Conservation (phyloP, 1,140 invertebrate species). For the Platyscapa corneri region DNA sequence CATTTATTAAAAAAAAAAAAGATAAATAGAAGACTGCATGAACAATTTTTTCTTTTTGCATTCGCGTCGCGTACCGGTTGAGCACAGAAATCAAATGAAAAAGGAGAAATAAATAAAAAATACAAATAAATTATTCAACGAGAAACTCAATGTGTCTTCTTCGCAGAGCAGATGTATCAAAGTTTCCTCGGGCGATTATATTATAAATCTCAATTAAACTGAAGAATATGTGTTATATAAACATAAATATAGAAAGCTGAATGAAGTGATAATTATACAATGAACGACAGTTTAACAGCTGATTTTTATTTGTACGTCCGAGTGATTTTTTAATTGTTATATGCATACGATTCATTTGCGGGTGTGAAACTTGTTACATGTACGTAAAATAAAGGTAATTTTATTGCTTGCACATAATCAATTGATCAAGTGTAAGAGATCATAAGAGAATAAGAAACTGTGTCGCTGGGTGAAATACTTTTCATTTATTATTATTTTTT, state of each 20-base stretch:
- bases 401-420: neutral
- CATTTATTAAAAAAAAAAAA: constrained; percentile 21
- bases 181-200: constrained; percentile 38
- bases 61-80: constrained; percentile 45
- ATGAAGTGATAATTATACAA: constrained; percentile 22
- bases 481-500: neutral
- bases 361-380: constrained; percentile 2
- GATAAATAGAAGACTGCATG: constrained; percentile 38
- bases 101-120: constrained; percentile 25
- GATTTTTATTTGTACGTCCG: constrained; percentile 38
- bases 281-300: neutral
- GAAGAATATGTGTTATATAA: constrained; percentile 25
- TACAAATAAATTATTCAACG: constrained; percentile 40
- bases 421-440: constrained; percentile 4
- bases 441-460: neutral
- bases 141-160: constrained; percentile 51
- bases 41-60: constrained; percentile 43
- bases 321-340: neutral
- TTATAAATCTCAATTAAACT: constrained; percentile 37
- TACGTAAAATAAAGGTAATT: constrained; percentile 10
- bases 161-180: constrained; percentile 49
- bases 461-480: neutral
- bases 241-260: constrained; percentile 7
- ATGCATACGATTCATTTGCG: constrained; percentile 14
- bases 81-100: constrained; percentile 54